These are phyloP conservation scores for Isurus oxyrinchus DNA, from an alignment of 2,113 vertebrate genomes.

Conservation along the genomic window DNA sequence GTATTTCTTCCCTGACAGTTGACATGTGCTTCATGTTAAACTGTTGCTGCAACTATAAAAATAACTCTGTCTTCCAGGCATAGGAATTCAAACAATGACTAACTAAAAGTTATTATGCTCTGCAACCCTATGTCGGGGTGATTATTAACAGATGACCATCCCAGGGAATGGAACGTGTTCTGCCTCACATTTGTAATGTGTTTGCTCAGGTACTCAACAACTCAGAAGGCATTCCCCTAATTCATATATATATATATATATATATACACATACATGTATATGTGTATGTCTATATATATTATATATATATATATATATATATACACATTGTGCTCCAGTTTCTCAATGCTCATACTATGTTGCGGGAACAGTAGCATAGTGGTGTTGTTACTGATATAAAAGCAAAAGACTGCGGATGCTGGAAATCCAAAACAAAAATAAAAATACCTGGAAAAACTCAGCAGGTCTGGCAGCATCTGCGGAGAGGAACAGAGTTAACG, in stretches of 20 bases:
- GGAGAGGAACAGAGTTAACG: too few species aligned
- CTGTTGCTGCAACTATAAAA: slow-evolving; percentile 30
- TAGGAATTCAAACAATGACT: slow-evolving; percentile 31
- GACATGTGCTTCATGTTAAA: slow-evolving; percentile 34
- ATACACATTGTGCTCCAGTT: not conserved
- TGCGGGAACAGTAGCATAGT: too few species aligned
- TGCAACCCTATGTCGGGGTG: not conserved
- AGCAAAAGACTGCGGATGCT: too few species aligned
- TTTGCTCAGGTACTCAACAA: not conserved
- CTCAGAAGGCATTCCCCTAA: not conserved
- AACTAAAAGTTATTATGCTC: not conserved
- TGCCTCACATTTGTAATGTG: not conserved
- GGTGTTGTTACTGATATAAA: too few species aligned
- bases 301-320: too few species aligned
- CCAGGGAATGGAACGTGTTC: not conserved
- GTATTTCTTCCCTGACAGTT: not conserved
- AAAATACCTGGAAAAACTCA: too few species aligned
- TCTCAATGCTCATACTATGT: not conserved
- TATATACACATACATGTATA: too few species aligned
- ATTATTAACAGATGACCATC: slow-evolving; percentile 35
- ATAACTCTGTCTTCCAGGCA: slow-evolving; percentile 24
- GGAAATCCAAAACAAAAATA: too few species aligned
- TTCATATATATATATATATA: not conserved
- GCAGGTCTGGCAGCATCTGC: too few species aligned
- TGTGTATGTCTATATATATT: too few species aligned